Base-by-base conservation (phyloP, 1,140 invertebrate genomes). In the Oryzaephilus surinamensis region DNA sequence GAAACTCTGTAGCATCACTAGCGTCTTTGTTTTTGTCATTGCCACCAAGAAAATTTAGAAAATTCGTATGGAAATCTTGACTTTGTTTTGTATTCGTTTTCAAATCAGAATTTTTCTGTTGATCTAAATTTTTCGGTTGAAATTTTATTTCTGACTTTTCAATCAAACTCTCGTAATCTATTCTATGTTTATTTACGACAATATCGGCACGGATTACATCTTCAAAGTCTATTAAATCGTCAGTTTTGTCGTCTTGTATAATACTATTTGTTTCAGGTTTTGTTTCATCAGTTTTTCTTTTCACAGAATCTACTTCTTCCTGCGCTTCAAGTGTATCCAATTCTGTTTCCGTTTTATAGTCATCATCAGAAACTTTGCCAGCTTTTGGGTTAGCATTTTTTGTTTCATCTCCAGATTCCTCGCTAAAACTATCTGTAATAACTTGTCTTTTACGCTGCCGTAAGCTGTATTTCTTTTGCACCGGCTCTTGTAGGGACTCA, bases 121-220 rank as follows among this genome's bases (percentile, higher is more conserved):
- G n/a, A n/a, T n/a, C n/a, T n/a, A n/a, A n/a, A n/a, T 13, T 36
- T 26, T 36, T 36, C 14, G 33, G 33, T 24, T 43, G n/a, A 18
- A 50, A 34, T 41, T 47, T 42, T 13, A 50, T 52, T 27, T 52
- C 41, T n/a, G 41, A 42, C 36, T 43, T 50, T 19, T 50, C 38
- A 19, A 52, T 50, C 6, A 52, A 19, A 41, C 39, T 51, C 31
- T 51, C 49, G 41, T 48, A 51, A 24, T 54, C 51, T 19, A 50
- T 44, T 23, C 35, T 41, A 29, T 46, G 43, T 30, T 51, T 51
- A 40, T 54, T 54, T 3, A 52, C 40, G 12, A 54, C 49, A 16
- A 54, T 41, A 38, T 54, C 52, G 8, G 52, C 52, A 26, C 50
- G 45, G 7, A 54, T 54, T 13, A 54, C 42, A 40, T 54, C 52